A percentile compares a stretch with the other conserved stretches of the same genome.
Evolutionary conservation across 2,888 invertebrate genomes (phyloP).

Genomic region (Azorinus chamasolen): DNA sequence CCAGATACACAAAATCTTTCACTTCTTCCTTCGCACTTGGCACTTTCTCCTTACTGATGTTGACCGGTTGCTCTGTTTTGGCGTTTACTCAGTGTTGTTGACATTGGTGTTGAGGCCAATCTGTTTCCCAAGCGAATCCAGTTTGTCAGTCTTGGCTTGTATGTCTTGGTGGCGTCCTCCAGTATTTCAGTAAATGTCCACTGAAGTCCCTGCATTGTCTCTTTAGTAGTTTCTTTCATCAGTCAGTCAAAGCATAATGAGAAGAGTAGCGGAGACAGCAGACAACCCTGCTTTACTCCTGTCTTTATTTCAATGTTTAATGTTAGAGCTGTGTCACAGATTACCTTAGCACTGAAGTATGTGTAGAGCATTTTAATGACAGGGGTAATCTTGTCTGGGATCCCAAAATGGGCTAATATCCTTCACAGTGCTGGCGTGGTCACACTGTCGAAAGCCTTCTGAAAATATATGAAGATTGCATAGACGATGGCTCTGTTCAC

Average conservation of each 20-base stretch:
- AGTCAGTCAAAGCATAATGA: slow-evolving; percentile 24
- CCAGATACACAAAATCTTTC: too few relatives aligned
- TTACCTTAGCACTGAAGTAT: slow-evolving; percentile 11
- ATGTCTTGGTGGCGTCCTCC: too few relatives aligned
- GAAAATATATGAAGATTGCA: slow-evolving; percentile 8
- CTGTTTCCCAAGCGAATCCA: too few relatives aligned
- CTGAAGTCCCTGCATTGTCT: not conserved
- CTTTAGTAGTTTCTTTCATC: slow-evolving; percentile 13
- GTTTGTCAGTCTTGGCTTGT: too few relatives aligned
- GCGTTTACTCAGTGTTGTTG: too few relatives aligned
- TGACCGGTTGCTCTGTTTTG: too few relatives aligned
- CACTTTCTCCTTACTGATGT: too few relatives aligned
- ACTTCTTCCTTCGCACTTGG: too few relatives aligned
- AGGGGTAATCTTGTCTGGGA: slow-evolving; percentile 24
- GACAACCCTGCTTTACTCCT: slow-evolving; percentile 33
- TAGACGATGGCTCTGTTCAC: not conserved
- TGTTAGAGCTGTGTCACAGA: slow-evolving; percentile 10
- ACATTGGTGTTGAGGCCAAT: too few relatives aligned
- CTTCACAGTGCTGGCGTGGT: too few relatives aligned
- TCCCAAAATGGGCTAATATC: too few relatives aligned
- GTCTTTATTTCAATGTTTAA: slow-evolving; percentile 15
- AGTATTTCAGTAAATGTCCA: not conserved
- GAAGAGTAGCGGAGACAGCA: slow-evolving; percentile 30
- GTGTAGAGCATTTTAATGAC: slow-evolving; percentile 22
- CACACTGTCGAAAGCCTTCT: too few relatives aligned